A percentile compares a stretch with the other conserved stretches of the same genome.
These are phyloP conservation scores for Drymodes brunneopygia DNA, from an alignment of 2,113 vertebrate genomes.

Conservation along the genomic window DNA sequence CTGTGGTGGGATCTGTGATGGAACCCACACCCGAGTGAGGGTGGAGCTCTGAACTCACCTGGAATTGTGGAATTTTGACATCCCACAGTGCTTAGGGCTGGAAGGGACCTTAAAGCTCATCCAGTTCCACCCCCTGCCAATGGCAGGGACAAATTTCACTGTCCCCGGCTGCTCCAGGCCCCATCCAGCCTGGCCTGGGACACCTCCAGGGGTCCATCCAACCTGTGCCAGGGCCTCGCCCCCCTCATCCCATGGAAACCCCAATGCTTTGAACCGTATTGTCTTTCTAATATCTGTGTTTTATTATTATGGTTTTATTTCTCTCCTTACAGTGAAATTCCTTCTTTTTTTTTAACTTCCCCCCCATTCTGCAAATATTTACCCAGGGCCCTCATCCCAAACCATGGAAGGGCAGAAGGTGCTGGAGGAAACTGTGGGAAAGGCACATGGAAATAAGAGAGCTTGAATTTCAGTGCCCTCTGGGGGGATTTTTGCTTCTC, in stretches of 20 bases:
- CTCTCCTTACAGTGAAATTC: not conserved
- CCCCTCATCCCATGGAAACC: not conserved
- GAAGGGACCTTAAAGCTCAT: not conserved
- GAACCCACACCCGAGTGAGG: not conserved
- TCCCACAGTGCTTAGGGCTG: not conserved
- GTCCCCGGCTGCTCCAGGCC: not conserved
- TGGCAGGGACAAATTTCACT: not conserved
- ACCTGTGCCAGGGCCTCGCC: not conserved
- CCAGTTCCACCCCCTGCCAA: no score
- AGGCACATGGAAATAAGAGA: not conserved
- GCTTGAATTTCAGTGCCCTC: not conserved
- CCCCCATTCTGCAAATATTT: not conserved
- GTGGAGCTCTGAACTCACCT: not conserved
- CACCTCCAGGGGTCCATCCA: not conserved
- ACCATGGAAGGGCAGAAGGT: not conserved
- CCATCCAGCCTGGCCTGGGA: not conserved
- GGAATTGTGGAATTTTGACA: not conserved
- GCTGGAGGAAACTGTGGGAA: conserved; percentile 34
- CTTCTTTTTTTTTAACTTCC: not conserved
- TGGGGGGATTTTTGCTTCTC: not conserved
- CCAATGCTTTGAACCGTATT: not conserved
- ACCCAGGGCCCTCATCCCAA: not conserved
- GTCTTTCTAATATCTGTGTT: not conserved
- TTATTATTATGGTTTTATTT: not conserved
- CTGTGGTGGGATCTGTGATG: accelerated